phyloP scores from a whole-genome alignment of 2,888 invertebrate species.

The Ceriagrion tenellum region DNA sequence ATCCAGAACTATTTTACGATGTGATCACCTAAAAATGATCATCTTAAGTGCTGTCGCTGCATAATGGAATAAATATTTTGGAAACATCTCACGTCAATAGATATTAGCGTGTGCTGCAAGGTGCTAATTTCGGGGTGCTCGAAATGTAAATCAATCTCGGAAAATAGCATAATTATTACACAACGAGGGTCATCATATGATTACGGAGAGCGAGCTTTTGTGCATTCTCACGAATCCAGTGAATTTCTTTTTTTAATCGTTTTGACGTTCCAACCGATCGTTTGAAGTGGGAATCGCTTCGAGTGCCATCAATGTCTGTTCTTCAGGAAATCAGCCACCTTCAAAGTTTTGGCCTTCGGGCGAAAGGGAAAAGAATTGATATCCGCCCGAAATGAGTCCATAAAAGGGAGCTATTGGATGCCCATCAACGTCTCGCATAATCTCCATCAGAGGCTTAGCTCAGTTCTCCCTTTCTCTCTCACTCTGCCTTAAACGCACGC shows the following conservation, averaged over 20 bases:
- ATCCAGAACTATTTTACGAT: background rate
- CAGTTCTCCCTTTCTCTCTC: background rate
- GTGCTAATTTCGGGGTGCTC: background rate
- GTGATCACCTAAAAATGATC: background rate
- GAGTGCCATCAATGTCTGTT: background rate
- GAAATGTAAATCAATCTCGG: background rate
- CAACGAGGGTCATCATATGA: background rate
- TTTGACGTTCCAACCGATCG: background rate
- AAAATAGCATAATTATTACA: background rate
- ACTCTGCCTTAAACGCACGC: background rate
- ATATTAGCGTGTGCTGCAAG: background rate
- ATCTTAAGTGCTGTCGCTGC: background rate
- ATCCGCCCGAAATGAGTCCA: background rate
- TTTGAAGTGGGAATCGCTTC: background rate
- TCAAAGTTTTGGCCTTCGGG: background rate
- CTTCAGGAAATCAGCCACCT: background rate
- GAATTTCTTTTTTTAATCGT: background rate
- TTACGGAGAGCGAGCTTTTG: background rate
- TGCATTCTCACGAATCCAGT: background rate
- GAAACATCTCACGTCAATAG: background rate
- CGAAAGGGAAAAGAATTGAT: background rate
- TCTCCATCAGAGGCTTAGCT: background rate
- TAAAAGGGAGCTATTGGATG: background rate
- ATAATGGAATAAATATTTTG: too few relatives aligned
- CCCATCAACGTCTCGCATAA: background rate